phyloP scores from a whole-genome alignment of 2,797 vertebrate species.

The Lemur catta region DNA sequence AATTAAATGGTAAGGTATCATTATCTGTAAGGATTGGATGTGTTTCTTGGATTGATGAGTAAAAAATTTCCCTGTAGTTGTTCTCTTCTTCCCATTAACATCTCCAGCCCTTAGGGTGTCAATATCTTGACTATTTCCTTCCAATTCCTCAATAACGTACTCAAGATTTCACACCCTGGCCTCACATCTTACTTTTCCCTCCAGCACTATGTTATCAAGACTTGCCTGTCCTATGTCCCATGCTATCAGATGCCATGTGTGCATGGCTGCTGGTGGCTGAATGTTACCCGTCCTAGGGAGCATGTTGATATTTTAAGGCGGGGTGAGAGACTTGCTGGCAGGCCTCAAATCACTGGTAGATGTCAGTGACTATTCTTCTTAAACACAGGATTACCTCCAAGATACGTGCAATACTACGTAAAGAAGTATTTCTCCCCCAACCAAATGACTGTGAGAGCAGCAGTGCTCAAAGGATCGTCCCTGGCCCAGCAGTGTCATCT shows the following conservation, averaged over 20 bases:
- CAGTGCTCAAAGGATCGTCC: background rate
- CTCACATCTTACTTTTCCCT: background rate
- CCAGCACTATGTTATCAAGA: background rate
- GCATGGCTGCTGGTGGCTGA: background rate
- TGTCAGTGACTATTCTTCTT: background rate
- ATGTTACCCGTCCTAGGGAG: background rate
- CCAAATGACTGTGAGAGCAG: background rate
- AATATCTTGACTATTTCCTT: background rate
- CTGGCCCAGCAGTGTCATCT: background rate
- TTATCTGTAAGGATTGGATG: background rate
- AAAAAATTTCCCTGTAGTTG: background rate
- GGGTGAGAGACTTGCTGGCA: background rate
- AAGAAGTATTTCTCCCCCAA: background rate
- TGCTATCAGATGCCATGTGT: background rate
- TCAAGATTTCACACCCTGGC: background rate
- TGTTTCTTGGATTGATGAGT: background rate
- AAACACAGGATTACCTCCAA: background rate
- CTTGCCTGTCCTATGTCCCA: background rate
- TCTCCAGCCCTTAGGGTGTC: background rate
- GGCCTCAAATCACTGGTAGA: background rate
- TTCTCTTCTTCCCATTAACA: background rate
- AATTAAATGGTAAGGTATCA: background rate
- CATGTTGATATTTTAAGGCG: background rate
- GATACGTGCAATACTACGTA: background rate
- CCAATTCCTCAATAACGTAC: background rate